Conservation (phyloP, 1,140 invertebrate species). For the Drosophila arizonae region DNA sequence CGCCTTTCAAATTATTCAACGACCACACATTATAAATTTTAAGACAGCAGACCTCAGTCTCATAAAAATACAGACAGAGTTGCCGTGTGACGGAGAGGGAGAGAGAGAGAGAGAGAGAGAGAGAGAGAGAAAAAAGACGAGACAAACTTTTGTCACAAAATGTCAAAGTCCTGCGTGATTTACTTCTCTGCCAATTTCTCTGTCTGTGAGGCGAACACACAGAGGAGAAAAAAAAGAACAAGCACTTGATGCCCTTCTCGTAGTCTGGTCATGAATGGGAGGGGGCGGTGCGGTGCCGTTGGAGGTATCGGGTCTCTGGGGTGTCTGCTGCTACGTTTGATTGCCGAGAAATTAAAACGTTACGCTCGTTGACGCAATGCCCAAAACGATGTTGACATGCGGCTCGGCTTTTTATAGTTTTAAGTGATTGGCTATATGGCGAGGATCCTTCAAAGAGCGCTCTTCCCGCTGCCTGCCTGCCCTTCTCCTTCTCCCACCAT, state of each 20-base stretch:
- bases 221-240: slow-evolving; percentile 16
- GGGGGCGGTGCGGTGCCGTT: not conserved
- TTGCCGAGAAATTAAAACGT: slow-evolving; percentile 81
- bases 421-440: slow-evolving; percentile 43
- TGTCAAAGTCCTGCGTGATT: slow-evolving; percentile 72
- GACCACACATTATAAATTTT: slow-evolving; percentile 81
- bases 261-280: not conserved
- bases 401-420: slow-evolving; percentile 43
- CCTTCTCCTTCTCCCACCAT: not conserved
- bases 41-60: slow-evolving; percentile 38
- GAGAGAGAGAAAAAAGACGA: slow-evolving; percentile 4
- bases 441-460: not conserved
- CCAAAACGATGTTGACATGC: slow-evolving; percentile 73
- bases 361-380: slow-evolving; percentile 74
- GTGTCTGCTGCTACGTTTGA: slow-evolving; percentile 72
- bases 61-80: slow-evolving; percentile 55
- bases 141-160: slow-evolving; percentile 70
- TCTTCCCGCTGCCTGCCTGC: not conserved
- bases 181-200: slow-evolving; percentile 53
- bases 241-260: slow-evolving; percentile 43
- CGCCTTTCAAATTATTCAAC: slow-evolving; percentile 79
- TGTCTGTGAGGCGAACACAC: slow-evolving; percentile 9
- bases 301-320: slow-evolving; percentile 23
- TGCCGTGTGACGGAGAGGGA: not conserved
- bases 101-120: slow-evolving; percentile 1